phyloP scores from a whole-genome alignment of 2,113 vertebrate species.

The Neomonachus schauinslandi region DNA sequence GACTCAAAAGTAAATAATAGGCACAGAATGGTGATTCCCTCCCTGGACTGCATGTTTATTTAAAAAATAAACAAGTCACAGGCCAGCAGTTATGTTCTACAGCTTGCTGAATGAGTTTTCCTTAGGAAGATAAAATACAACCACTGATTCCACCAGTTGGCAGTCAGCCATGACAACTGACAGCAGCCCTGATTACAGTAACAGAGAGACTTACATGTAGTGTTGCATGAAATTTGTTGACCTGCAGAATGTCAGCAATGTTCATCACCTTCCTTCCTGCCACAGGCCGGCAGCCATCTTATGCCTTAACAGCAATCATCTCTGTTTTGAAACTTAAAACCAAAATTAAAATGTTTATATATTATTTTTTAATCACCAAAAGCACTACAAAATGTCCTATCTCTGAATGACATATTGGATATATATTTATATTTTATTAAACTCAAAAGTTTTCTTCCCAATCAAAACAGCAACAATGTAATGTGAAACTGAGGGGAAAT shows the following conservation, averaged over 20 bases:
- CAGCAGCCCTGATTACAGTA: slow-evolving; percentile 28
- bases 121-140: slow-evolving; percentile 47
- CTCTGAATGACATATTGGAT: not conserved
- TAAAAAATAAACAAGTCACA: slow-evolving; percentile 56
- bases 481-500: not conserved
- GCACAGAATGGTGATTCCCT: slow-evolving; percentile 28
- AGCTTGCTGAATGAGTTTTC: slow-evolving; percentile 57
- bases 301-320: not conserved
- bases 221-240: not conserved
- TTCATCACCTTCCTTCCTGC: not conserved
- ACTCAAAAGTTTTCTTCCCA: not conserved
- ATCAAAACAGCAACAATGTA: not conserved
- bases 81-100: slow-evolving; percentile 38
- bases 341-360: not conserved
- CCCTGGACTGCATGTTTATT: slow-evolving; percentile 40
- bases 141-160: slow-evolving; percentile 17
- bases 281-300: not conserved
- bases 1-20: slow-evolving; percentile 53
- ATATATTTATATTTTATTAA: slow-evolving; percentile 19
- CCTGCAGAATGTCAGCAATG: not conserved
- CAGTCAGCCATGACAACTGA: slow-evolving; percentile 24
- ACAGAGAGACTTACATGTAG: not conserved
- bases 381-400: not conserved
- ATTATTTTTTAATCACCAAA: not conserved
- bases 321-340: slow-evolving; percentile 15